Percentiles rank a stretch among this genome's conserved stretches.
These are phyloP conservation scores for Tetragonula carbonaria DNA, from an alignment of 2,888 invertebrate species.

Conservation along the genomic window DNA sequence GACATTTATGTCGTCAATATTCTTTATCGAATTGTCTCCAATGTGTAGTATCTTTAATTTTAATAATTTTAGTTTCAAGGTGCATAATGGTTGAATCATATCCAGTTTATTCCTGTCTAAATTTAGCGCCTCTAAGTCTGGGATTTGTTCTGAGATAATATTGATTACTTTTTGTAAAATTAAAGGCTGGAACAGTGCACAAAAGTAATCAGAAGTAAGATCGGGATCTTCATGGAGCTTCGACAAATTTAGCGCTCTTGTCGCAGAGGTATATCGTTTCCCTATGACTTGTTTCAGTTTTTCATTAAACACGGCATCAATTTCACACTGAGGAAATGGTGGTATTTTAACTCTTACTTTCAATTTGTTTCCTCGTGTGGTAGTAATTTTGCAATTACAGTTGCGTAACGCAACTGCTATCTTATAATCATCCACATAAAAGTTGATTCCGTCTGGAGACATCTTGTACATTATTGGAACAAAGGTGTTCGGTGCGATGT, in stretches of 20 bases:
- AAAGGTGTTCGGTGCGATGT: constrained; percentile 88
- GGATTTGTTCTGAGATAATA: constrained; percentile 93
- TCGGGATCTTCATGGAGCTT: constrained; percentile 77
- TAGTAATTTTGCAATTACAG: constrained; percentile 89
- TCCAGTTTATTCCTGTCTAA: constrained; percentile 92
- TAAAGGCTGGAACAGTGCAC: constrained; percentile 90
- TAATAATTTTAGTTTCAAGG: constrained; percentile 88
- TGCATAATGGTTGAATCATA: constrained; percentile 88
- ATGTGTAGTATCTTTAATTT: constrained; percentile 91
- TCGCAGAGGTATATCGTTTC: constrained; percentile 90
- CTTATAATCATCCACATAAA: constrained; percentile 91
- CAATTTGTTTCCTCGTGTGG: constrained; percentile 90
- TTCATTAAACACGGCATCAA: constrained; percentile 89
- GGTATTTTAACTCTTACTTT: constrained; percentile 85
- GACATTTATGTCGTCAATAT: constrained; percentile 87
- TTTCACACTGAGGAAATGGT: constrained; percentile 82
- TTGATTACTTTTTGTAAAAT: constrained; percentile 91
- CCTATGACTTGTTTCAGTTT: constrained; percentile 93
- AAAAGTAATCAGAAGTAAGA: constrained; percentile 88
- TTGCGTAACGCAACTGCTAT: constrained; percentile 89
- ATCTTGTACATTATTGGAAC: constrained; percentile 86
- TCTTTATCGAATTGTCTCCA: constrained; percentile 91
- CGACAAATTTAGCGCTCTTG: constrained; percentile 91
- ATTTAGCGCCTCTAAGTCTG: constrained; percentile 92
- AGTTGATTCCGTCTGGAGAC: constrained; percentile 88